These are phyloP conservation scores for Lepidurus packardi DNA, from an alignment of 1,140 invertebrate genomes.

Conservation along the genomic window DNA sequence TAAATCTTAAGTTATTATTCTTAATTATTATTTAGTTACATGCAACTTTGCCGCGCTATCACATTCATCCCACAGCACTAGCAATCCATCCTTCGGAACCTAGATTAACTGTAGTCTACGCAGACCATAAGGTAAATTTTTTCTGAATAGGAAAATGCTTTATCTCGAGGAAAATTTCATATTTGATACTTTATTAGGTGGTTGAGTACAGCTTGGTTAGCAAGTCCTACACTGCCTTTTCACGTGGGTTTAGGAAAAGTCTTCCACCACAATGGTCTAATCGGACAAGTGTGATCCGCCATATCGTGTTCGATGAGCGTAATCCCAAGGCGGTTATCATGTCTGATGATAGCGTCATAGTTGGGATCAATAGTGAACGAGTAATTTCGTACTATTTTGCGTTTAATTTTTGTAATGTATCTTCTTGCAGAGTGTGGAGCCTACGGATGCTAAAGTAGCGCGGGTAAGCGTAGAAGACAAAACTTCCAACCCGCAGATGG, in stretches of 20 bases:
- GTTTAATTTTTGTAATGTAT: background rate
- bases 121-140: constrained; percentile 60
- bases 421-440: background rate
- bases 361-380: constrained; percentile 56
- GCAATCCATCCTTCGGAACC: constrained; percentile 52
- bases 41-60: constrained; percentile 58
- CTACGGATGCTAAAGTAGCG: background rate
- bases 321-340: constrained; percentile 57
- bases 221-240: constrained; percentile 53
- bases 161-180: background rate
- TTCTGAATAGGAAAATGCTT: background rate
- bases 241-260: constrained; percentile 47
- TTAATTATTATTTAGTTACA: constrained; percentile 43
- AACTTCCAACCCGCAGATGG: background rate
- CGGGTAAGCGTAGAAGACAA: background rate
- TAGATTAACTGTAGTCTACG: constrained; percentile 59
- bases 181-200: constrained; percentile 49
- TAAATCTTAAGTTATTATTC: constrained; percentile 26
- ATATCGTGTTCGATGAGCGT: constrained; percentile 53
- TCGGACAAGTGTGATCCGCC: constrained; percentile 49
- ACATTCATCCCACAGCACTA: constrained; percentile 58
- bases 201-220: constrained; percentile 60
- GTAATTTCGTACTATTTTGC: constrained; percentile 39
- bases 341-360: constrained; percentile 57
- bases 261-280: constrained; percentile 48